Evolutionary conservation across 2,113 vertebrate species (phyloP), one percentile per base, ranked within the genome.

Genomic region (Himantopus leucocephalus): DNA sequence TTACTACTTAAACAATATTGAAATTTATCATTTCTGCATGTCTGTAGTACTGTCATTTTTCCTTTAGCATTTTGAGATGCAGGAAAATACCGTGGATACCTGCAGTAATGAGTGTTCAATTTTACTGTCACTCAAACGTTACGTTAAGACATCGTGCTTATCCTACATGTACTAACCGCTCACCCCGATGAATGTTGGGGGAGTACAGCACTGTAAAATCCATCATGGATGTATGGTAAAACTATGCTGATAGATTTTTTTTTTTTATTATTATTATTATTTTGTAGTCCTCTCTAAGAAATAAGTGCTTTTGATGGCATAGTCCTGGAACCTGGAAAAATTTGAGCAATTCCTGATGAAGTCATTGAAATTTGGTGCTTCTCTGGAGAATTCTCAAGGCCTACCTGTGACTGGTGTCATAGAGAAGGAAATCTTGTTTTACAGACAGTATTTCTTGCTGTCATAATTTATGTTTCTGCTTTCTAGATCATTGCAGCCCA

Each of bases 401-500:
- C 50, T 64, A 52, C 14, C 60, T 82, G 23, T 77, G 72, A 47
- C 34, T 78, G 39, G 6, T 55, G 35, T 48, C 48, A 62, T 4
- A 52, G 48, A 59, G 59, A 48, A 82, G 80, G 63, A 68, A 73
- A 56, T 74, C 9, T 43, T 85, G 27, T 27, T 63, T 72, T 58
- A 41, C 29, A 52, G 35, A 32, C 39, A 52, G 6, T 85, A 27
- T 74, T 85, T 39, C 5, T 34, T 91, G 24, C 30, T 91, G 17
- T 66, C 35, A 19, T 60, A 62, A 39, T 47, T 34, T 24, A 35
- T 85, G 29, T 30, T 92, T 91, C 58, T 75, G 80, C 82, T 79
- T 94, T 85, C 76, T 94, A 99, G 99, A 99, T 99, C 97, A 99
- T 99, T 18, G 99, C 99, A 1, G 99, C 99, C 74, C 99, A 99